These are phyloP conservation scores for Actinernus sp. DNA, from an alignment of 92 coral and sea anemone species.

Conservation along the genomic window DNA sequence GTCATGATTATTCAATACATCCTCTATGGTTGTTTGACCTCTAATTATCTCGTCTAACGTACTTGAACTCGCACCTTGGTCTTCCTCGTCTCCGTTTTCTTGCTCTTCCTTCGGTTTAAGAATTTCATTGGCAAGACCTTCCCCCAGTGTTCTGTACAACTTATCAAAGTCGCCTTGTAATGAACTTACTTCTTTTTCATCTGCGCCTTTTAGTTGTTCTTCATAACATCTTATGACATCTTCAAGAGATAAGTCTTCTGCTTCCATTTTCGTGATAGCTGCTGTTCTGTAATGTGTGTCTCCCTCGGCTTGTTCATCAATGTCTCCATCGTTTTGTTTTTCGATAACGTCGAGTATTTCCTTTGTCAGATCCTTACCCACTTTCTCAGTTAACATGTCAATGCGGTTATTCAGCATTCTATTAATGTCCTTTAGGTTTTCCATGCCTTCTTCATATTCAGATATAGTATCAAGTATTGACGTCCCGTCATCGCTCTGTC, in stretches of 20 bases:
- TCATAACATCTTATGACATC: constrained; percentile 48
- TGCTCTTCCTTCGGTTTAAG: constrained; percentile 2
- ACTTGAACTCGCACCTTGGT: not conserved
- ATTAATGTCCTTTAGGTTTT: constrained; percentile 35
- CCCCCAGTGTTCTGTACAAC: constrained; percentile 35
- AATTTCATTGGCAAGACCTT: constrained; percentile 32
- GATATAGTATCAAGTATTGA: constrained; percentile 42
- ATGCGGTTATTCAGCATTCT: constrained; percentile 20
- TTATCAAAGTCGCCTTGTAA: constrained; percentile 14
- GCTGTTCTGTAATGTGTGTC: not conserved
- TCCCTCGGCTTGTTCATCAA: not conserved
- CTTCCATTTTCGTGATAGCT: constrained; percentile 41
- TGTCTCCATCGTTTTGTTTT: not conserved
- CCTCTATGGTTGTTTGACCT: not conserved
- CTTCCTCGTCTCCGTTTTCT: not conserved
- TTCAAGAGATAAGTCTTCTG: constrained; percentile 27
- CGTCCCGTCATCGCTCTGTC: constrained; percentile 34
- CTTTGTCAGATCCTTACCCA: constrained; percentile 38
- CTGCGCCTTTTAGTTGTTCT: constrained; percentile 8
- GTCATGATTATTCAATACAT: not conserved
- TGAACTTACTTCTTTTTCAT: constrained; percentile 2
- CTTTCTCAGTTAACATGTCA: constrained; percentile 22
- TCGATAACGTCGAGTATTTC: constrained; percentile 15
- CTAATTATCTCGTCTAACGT: not conserved
- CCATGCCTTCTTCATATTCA: constrained; percentile 66